phyloP scores from a whole-genome alignment of 1,140 invertebrate genomes.

The Lithobius niger region DNA sequence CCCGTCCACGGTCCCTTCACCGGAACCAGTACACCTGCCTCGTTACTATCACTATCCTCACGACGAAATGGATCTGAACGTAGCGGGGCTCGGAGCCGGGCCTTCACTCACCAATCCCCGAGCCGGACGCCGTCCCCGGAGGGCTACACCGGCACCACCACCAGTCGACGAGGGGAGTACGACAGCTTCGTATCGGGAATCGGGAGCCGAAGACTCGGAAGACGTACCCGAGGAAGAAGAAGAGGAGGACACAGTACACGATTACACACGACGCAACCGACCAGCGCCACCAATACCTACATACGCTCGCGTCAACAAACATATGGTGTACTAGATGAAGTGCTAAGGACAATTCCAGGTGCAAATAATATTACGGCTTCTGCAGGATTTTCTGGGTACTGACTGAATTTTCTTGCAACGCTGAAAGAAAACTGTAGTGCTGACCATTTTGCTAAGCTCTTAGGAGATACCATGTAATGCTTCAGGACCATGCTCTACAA shows the following conservation, averaged over 20 bases:
- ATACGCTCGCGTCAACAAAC: neutral
- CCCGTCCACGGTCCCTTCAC: constrained; percentile 1
- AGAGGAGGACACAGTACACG: too few relatives aligned
- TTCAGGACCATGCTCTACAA: too few relatives aligned
- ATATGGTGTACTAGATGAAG: constrained; percentile 3
- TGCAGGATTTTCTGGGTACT: neutral
- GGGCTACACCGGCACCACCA: neutral
- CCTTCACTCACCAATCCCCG: neutral
- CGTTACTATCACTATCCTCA: neutral
- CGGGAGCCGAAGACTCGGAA: neutral
- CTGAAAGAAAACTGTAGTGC: too few relatives aligned
- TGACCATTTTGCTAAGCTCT: too few relatives aligned
- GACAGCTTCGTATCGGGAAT: neutral
- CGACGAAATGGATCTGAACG: neutral
- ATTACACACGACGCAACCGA: neutral
- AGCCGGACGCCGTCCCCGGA: neutral
- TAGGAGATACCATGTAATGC: too few relatives aligned
- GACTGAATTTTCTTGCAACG: neutral
- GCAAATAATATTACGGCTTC: neutral
- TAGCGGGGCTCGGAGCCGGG: neutral
- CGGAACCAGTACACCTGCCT: neutral
- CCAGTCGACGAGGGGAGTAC: neutral
- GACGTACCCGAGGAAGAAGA: neutral
- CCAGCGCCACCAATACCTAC: neutral
- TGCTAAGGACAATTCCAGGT: neutral